A percentile compares a stretch with the other conserved stretches of the same genome.
These are phyloP conservation scores for Festucalex cinctus DNA, from an alignment of 2,113 vertebrate species.

Conservation along the genomic window DNA sequence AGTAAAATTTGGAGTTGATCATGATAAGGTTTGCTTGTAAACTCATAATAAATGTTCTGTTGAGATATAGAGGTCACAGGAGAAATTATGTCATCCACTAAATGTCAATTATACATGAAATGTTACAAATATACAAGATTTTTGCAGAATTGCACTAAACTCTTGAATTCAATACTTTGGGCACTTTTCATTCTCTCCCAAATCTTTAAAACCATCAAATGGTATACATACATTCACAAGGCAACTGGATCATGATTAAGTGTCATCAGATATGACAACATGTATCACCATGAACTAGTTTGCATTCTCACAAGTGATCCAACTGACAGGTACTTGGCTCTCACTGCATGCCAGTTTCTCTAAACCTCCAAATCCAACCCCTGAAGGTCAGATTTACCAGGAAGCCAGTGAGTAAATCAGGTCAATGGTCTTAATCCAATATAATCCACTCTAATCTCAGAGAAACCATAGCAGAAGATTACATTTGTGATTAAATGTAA, in stretches of 20 bases:
- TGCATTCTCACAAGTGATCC: neutral
- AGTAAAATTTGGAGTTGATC: neutral
- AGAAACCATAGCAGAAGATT: constrained; percentile 53
- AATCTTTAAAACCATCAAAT: constrained; percentile 31
- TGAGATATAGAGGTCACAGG: neutral
- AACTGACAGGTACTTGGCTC: constrained; percentile 12
- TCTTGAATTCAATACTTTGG: constrained; percentile 15
- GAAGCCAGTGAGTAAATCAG: constrained; percentile 63
- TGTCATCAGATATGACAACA: neutral
- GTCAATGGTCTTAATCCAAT: constrained; percentile 65
- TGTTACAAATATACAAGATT: neutral
- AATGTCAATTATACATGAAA: neutral
- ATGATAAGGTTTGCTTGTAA: neutral
- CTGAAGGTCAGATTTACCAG: constrained; percentile 49
- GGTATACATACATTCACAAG: neutral
- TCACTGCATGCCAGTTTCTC: constrained; percentile 15
- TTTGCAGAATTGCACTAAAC: neutral
- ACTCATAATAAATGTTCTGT: neutral
- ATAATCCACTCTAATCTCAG: constrained; percentile 67
- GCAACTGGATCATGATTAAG: constrained; percentile 5
- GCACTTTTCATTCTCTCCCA: constrained; percentile 35
- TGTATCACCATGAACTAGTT: neutral
- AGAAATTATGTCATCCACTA: neutral
- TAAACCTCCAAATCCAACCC: constrained; percentile 28
- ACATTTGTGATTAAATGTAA: constrained; percentile 56